Percentiles rank a stretch among this genome's conserved stretches.
These are phyloP conservation scores for Cephus cinctus DNA, from an alignment of 1,140 invertebrate genomes.

Conservation along the genomic window DNA sequence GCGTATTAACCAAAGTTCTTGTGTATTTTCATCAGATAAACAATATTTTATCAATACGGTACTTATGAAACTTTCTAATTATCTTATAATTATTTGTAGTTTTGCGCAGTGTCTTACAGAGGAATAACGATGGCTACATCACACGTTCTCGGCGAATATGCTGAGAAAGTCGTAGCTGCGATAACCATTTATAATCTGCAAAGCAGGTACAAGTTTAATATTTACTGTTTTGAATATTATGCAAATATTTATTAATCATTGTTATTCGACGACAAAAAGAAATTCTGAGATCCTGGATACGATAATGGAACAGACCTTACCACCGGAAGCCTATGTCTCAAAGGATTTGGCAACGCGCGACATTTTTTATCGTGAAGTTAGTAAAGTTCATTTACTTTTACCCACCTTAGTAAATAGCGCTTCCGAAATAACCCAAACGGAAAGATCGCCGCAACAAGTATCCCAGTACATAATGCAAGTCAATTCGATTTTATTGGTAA, in stretches of 20 bases:
- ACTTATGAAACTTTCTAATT: conserved; percentile 3
- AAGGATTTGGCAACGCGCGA: conserved; percentile 66
- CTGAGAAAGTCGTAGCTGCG: conserved; percentile 75
- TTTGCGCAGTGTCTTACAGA: conserved; percentile 59
- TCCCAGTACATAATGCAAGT: conserved; percentile 58
- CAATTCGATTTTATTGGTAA: conserved; percentile 60
- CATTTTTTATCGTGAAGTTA: conserved; percentile 72
- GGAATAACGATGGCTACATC: conserved; percentile 65
- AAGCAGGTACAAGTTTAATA: conserved; percentile 54
- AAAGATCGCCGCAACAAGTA: conserved; percentile 57
- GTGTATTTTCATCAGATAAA: too few relatives aligned
- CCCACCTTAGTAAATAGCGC: conserved; percentile 57
- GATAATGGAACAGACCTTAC: conserved; percentile 62
- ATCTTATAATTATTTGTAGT: conserved; percentile 45
- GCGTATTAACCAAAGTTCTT: conserved; percentile 22
- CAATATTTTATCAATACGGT: conserved; percentile 4
- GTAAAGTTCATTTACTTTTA: conserved; percentile 58
- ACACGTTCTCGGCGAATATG: conserved; percentile 69
- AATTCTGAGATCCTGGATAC: conserved; percentile 54
- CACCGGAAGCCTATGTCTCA: conserved; percentile 36
- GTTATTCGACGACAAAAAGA: conserved; percentile 23
- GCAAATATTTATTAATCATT: conserved; percentile 7
- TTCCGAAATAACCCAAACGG: conserved; percentile 57
- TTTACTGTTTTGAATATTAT: not conserved
- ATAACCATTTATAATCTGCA: conserved; percentile 68